Evolutionary conservation across 2,113 vertebrate genomes (phyloP).

Genomic region (Petroica traversi): DNA sequence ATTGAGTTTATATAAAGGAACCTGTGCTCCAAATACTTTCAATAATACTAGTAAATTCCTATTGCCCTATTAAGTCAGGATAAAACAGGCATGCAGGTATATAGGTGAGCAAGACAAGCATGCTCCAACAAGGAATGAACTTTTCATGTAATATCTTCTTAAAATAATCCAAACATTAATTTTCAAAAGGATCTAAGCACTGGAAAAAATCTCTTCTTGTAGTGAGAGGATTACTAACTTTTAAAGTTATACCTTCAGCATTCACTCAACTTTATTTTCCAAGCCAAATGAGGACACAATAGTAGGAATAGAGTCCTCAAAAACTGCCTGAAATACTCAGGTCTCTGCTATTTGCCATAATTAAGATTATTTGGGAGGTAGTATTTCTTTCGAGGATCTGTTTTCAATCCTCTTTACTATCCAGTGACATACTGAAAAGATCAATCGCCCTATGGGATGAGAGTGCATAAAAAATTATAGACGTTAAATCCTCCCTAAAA

Average conservation of each 20-base stretch:
- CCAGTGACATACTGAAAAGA: slow-evolving; percentile 20
- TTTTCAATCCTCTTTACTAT: slow-evolving; percentile 64
- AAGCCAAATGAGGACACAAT: not conserved
- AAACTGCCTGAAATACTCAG: not conserved
- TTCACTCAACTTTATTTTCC: not conserved
- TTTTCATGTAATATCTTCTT: not conserved
- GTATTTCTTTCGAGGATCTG: slow-evolving; percentile 34
- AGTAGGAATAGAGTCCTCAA: not conserved
- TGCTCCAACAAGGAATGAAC: not conserved
- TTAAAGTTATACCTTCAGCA: not conserved
- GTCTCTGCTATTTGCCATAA: not conserved
- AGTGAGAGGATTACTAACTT: not conserved
- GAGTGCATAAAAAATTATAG: slow-evolving; percentile 24
- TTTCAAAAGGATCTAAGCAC: not conserved
- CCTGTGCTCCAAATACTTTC: not conserved
- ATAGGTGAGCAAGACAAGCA: not conserved
- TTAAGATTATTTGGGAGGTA: slow-evolving; percentile 13
- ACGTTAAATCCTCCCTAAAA: slow-evolving; percentile 50
- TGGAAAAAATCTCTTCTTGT: not conserved
- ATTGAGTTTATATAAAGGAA: not conserved
- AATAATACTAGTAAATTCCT: not conserved
- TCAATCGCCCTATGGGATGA: not conserved
- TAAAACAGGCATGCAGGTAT: not conserved
- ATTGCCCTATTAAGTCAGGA: not conserved
- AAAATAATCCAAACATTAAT: not conserved